A percentile compares a stretch with the other conserved stretches of the same genome.
Conservation (phyloP, 2,113 vertebrate genomes). For the Arizona elegans region DNA sequence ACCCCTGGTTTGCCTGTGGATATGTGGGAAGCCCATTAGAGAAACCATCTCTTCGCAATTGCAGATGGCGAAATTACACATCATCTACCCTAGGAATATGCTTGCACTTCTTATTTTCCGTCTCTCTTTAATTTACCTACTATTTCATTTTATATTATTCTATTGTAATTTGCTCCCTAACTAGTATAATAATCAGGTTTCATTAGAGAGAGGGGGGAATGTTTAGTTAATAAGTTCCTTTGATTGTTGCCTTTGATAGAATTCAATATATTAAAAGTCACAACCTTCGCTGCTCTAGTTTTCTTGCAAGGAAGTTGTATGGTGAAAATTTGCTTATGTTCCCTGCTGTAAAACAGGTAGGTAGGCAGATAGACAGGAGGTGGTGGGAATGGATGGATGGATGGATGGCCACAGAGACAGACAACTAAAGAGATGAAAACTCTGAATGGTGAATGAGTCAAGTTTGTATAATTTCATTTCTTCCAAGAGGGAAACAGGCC, state of each 20-base stretch:
- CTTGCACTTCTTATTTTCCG: background rate
- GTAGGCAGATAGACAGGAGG: background rate
- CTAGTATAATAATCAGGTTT: slow-evolving; percentile 25
- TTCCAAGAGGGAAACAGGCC: background rate
- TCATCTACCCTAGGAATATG: background rate
- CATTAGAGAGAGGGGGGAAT: background rate
- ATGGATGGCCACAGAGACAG: background rate
- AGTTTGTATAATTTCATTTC: background rate
- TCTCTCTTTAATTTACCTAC: slow-evolving; percentile 9
- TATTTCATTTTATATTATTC: slow-evolving; percentile 19
- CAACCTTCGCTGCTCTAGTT: background rate
- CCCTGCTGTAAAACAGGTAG: background rate
- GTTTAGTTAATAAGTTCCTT: slow-evolving; percentile 8
- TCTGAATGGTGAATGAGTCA: background rate
- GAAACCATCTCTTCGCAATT: background rate
- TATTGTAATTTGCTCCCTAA: slow-evolving; percentile 24
- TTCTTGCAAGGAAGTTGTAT: background rate
- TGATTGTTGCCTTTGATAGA: slow-evolving; percentile 5
- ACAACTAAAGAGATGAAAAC: background rate
- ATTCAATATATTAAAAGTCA: background rate
- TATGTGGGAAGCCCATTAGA: background rate
- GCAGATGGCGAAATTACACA: background rate
- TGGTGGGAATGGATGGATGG: no score
- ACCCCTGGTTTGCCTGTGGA: background rate
- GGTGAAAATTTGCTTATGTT: background rate